Base-by-base conservation (phyloP, 2,888 invertebrate genomes). In the Bugulina stolonifera region DNA sequence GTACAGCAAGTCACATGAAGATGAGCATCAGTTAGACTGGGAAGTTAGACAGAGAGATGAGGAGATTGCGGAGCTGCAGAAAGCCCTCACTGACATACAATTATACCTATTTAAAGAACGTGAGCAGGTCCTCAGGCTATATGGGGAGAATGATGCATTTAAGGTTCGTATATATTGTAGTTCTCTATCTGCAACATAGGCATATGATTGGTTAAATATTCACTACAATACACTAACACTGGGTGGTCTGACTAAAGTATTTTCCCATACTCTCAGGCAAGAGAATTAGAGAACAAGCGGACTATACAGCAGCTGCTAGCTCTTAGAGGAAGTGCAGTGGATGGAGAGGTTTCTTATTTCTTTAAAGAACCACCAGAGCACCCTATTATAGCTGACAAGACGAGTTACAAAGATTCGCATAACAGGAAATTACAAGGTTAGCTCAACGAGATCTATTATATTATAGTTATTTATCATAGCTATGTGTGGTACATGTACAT, bases 61-160 rank as follows among this genome's bases (percentile, higher is more conserved):
- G 57, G 85, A 86, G 75, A 83, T 86, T 25, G 79, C 81, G 1
- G 83, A 83, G 71, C 77, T 86, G 54, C 85, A 85, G 77, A 84
- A 85, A 72, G 83, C 84, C 1, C 77, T 86, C 1, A 84, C 84
- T 77, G 85, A 86, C 75, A 83, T 86, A 81, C 85, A 86, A 77
- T 79, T 84, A 3, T 84, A 81, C 74, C 77, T 85, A 27, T 85
- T 84, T 74, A 83, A 85, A 76, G 85, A 85, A 75, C 77, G 84
- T 52, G 85, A 85, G 73, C 85, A 84, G 75, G 83, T 84, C 0
- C 77, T 86, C 2, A 76, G 83, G 58, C 77, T 85, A 2, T 84
- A 84, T 76, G 80, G 85, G 35, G 85, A 85, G 77, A 85, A 85
- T 78, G 85, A 85, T 76, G 76, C 84, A 55, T 77, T 86, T 1